phyloP scores from a whole-genome alignment of 2,113 vertebrate species.

The Gavialis gangeticus region DNA sequence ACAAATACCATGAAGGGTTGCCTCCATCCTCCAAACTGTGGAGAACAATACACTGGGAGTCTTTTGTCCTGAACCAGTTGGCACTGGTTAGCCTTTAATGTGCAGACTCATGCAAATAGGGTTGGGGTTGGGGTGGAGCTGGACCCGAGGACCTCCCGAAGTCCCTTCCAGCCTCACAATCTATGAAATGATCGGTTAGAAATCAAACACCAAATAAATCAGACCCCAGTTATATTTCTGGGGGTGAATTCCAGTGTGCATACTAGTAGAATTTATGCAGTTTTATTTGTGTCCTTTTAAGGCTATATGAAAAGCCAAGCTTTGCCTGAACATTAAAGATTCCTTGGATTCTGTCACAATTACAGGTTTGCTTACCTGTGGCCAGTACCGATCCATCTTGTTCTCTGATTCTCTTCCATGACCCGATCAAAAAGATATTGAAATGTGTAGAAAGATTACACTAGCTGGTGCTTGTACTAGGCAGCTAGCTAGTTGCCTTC shows the following conservation, averaged over 20 bases:
- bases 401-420: background rate
- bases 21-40: background rate
- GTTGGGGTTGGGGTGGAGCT: background rate
- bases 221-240: background rate
- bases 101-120: background rate
- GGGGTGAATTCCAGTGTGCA: background rate
- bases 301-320: background rate
- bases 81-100: background rate
- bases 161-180: too few species aligned
- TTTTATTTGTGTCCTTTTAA: background rate
- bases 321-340: background rate
- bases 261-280: background rate
- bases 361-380: background rate
- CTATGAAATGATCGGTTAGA: fast-evolving
- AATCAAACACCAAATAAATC: background rate
- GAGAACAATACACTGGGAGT: background rate
- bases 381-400: background rate
- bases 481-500: background rate
- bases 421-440: background rate
- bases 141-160: too few species aligned
- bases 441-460: background rate
- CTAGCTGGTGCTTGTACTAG: background rate
- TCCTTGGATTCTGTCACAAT: background rate
- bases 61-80: background rate
- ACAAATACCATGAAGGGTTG: background rate